Evolutionary conservation across 2,888 invertebrate genomes (phyloP), one percentile per base, ranked within the genome.

Genomic region (Latheticus oryzae): DNA sequence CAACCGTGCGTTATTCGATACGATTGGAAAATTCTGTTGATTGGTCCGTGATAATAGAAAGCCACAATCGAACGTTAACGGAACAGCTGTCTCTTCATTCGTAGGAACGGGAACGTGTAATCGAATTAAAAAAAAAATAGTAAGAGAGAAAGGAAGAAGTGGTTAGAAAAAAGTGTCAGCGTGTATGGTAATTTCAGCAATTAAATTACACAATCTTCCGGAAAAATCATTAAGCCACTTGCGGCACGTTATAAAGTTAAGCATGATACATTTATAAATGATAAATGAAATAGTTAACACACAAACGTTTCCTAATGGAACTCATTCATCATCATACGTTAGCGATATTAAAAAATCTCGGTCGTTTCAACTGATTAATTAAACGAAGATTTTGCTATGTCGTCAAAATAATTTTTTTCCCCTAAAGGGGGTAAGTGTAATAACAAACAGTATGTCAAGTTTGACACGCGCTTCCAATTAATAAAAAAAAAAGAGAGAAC

Each of bases 251-350:
- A 54, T 40, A 48, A 58, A 58, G 40, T 53, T 42, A 42, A 21
- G 32, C 47, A 40, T 56, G 52, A 52, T 50, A 58, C 58, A 52
- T 63, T 65, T 63, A 66, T 64, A 62, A 60, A 62, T 66, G 66
- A 66, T 64, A 65, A 66, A 66, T 66, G 60, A 55, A 57, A 59
- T 42, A 59, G 42, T 42, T 42, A 33, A 51, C 52, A 42, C 30
- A 40, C 52, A 52, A 42, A 42, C 50, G 23, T 33, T n/a, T 42
- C 33, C 52, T 52, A 42, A 52, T 52, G 52, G 42, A 52, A 52
- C 12, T 23, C 52, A 24, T 52, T 32, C 52, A 42, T 52, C 52
- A 52, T 16, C 16, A 5, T 12, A 7, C 21, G 15, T 1, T 40
- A n/a, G 32, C 23, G 42, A 52, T 52, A 52, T 42, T 42, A 52